Evolutionary conservation across 2,888 invertebrate genomes (phyloP).

Genomic region (Idaea biselata): DNA sequence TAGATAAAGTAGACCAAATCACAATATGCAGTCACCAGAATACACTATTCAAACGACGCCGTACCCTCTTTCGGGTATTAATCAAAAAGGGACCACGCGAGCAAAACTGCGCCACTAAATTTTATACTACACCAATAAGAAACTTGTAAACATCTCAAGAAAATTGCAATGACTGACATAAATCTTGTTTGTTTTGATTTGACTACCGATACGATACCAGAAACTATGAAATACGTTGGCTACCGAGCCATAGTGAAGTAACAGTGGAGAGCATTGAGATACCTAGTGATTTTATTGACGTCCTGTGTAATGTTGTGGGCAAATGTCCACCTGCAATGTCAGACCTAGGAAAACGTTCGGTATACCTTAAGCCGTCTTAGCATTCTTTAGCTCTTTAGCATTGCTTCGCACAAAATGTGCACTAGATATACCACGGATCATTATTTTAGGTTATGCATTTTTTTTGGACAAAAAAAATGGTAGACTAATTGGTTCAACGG

Average conservation of each 20-base stretch:
- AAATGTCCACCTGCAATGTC: too few relatives aligned
- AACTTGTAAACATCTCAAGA: not conserved
- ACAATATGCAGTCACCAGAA: not conserved
- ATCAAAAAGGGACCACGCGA: not conserved
- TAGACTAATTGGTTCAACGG: too few relatives aligned
- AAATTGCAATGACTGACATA: conserved; percentile 2
- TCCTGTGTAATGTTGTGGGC: too few relatives aligned
- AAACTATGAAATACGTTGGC: conserved; percentile 1
- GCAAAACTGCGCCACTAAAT: not conserved
- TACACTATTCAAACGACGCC: not conserved
- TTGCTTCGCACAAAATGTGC: too few relatives aligned
- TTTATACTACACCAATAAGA: not conserved
- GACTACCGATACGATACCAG: conserved; percentile 2
- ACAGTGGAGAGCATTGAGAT: not conserved
- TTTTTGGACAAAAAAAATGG: too few relatives aligned
- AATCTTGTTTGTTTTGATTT: conserved; percentile 5
- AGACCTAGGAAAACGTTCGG: too few relatives aligned
- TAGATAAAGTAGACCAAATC: too few relatives aligned
- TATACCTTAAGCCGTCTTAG: too few relatives aligned
- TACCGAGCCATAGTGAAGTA: not conserved
- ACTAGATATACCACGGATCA: too few relatives aligned
- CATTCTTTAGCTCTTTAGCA: too few relatives aligned
- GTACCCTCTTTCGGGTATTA: not conserved
- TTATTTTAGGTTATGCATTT: too few relatives aligned
- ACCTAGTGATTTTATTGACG: not conserved